Conservation (phyloP, 2,113 vertebrate species). For the Caretta caretta region DNA sequence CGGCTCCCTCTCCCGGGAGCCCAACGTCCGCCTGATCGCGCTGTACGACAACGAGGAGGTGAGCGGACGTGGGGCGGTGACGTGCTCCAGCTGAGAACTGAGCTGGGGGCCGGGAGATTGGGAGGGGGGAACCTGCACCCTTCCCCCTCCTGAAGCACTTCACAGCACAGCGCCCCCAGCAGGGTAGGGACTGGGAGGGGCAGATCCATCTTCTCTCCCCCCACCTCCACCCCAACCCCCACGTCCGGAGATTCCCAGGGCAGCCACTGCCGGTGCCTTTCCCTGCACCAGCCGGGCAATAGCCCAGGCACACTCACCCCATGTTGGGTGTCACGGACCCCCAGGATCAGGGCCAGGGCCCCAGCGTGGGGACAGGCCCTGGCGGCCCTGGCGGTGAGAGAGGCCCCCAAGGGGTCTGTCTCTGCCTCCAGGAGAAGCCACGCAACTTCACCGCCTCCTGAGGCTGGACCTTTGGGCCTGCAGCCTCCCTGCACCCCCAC, state of each 20-base stretch:
- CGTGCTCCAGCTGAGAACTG: no score
- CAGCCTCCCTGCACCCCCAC: no score
- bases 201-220: background rate
- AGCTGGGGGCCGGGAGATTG: rapidly evolving
- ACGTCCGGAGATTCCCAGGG: background rate
- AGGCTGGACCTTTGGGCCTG: no score
- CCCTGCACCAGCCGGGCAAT: background rate
- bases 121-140: background rate
- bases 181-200: background rate
- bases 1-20: conserved; percentile 84
- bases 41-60: conserved; percentile 98
- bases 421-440: no score
- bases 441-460: no score
- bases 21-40: conserved; percentile 91
- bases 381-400: no score
- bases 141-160: rapidly evolving
- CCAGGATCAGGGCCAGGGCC: no score
- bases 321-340: no score
- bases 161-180: background rate
- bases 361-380: no score
- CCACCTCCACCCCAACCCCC: background rate
- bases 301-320: background rate
- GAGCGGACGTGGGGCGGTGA: background rate
- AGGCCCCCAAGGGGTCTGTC: no score
- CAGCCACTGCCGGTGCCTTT: background rate